A percentile compares a stretch with the other conserved stretches of the same genome.
These are phyloP conservation scores for Drosophila hydei DNA, from an alignment of 1,140 invertebrate genomes.

Conservation along the genomic window DNA sequence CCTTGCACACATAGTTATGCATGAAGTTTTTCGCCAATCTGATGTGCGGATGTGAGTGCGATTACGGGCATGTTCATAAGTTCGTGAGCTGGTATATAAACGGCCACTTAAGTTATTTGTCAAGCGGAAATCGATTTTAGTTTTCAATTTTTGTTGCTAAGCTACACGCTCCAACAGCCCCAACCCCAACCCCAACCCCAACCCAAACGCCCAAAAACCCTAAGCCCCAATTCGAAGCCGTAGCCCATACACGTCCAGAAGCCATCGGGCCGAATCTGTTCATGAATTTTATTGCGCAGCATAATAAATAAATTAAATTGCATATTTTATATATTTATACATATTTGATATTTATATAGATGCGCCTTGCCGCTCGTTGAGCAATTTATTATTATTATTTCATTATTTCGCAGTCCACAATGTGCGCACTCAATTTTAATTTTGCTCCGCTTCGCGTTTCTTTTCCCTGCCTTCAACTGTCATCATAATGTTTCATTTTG, in stretches of 20 bases:
- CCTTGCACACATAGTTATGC: slow-evolving; percentile 20
- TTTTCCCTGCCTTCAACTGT: slow-evolving; percentile 42
- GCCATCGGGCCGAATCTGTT: background rate
- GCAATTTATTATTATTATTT: slow-evolving; percentile 72
- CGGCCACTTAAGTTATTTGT: slow-evolving; percentile 69
- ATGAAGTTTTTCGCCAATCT: slow-evolving; percentile 35
- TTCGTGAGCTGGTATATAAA: slow-evolving; percentile 51
- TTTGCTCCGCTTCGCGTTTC: slow-evolving; percentile 17
- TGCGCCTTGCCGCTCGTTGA: slow-evolving; percentile 13
- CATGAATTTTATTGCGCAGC: slow-evolving; percentile 54
- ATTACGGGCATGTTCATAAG: slow-evolving; percentile 23
- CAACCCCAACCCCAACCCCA: no score
- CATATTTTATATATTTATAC: background rate
- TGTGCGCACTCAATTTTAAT: slow-evolving; percentile 66
- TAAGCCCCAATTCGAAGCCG: no score
- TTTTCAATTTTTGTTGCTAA: slow-evolving; percentile 50
- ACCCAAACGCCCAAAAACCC: no score
- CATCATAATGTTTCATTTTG: slow-evolving; percentile 76
- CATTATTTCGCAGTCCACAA: slow-evolving; percentile 56
- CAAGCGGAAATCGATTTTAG: slow-evolving; percentile 78
- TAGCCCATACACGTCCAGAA: background rate
- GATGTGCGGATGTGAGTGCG: slow-evolving; percentile 14
- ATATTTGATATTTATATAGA: slow-evolving; percentile 7
- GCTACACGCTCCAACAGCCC: background rate
- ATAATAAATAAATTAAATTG: slow-evolving; percentile 50